These are phyloP conservation scores for Orchesellides sinensis DNA, from an alignment of 2,888 invertebrate genomes.

Conservation along the genomic window DNA sequence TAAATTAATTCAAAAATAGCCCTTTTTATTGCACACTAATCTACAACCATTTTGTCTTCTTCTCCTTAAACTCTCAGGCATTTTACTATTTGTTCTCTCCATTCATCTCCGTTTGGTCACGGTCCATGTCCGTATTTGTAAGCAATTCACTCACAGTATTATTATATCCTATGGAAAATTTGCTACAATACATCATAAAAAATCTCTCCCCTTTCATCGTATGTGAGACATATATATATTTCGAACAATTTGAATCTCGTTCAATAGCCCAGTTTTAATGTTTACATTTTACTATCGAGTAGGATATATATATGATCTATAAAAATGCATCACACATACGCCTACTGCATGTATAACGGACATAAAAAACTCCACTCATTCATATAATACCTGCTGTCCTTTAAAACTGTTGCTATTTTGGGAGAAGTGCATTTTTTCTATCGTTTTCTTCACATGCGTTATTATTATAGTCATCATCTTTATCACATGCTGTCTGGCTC, in stretches of 20 bases:
- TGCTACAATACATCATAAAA: constrained; percentile 52
- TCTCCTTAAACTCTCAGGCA: constrained; percentile 14
- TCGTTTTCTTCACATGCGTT: constrained; percentile 12
- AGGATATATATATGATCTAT: not conserved
- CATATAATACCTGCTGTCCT: not conserved
- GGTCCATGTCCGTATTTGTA: constrained; percentile 59
- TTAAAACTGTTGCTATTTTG: constrained; percentile 43
- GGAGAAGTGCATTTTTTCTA: constrained; percentile 47
- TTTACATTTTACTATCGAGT: too few relatives aligned
- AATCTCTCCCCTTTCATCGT: not conserved
- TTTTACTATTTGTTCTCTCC: constrained; percentile 8
- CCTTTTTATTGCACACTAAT: constrained; percentile 12
- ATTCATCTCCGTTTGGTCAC: constrained; percentile 61
- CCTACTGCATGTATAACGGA: not conserved
- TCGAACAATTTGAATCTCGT: too few relatives aligned
- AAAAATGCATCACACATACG: not conserved
- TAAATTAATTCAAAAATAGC: constrained; percentile 52
- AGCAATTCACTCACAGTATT: not conserved
- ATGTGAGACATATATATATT: too few relatives aligned
- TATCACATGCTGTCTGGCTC: too few relatives aligned
- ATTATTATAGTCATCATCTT: constrained; percentile 8
- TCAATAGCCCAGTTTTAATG: too few relatives aligned
- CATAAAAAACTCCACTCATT: not conserved
- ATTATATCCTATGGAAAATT: constrained; percentile 12
- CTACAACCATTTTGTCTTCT: constrained; percentile 6